These are phyloP conservation scores for Dermochelys coriacea DNA, from an alignment of 2,797 vertebrate genomes.

Conservation along the genomic window DNA sequence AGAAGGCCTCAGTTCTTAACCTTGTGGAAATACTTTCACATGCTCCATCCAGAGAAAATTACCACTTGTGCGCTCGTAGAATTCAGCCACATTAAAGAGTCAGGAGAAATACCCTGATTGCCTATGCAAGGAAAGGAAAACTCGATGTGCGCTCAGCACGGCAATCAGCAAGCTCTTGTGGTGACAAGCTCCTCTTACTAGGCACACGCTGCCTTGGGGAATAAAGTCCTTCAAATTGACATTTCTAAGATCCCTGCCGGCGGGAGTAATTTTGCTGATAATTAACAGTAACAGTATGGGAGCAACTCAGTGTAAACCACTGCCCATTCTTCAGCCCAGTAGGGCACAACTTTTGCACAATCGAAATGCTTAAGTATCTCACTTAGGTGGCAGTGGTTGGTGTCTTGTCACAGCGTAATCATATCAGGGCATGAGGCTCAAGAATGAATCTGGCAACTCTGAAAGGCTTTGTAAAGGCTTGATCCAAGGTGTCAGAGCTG, in stretches of 20 bases:
- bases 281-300: neutral
- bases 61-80: constrained; percentile 54
- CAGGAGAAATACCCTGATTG: constrained; percentile 22
- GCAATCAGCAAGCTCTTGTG: neutral
- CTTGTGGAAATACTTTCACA: constrained; percentile 68
- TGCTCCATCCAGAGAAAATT: constrained; percentile 45
- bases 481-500: neutral
- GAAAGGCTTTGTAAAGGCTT: neutral
- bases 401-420: neutral
- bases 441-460: neutral
- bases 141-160: neutral
- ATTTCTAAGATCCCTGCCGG: neutral
- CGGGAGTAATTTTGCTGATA: neutral
- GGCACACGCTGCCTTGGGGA: neutral
- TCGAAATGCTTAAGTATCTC: neutral
- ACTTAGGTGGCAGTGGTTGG: neutral
- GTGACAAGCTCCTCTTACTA: neutral
- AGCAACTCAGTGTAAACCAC: neutral
- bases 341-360: neutral
- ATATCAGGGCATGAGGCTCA: neutral
- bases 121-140: constrained; percentile 8
- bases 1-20: constrained; percentile 56
- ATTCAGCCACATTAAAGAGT: constrained; percentile 49
- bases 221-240: neutral
- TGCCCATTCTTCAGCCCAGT: neutral